These are phyloP conservation scores for Scortum barcoo DNA, from an alignment of 2,113 vertebrate species.

Conservation along the genomic window DNA sequence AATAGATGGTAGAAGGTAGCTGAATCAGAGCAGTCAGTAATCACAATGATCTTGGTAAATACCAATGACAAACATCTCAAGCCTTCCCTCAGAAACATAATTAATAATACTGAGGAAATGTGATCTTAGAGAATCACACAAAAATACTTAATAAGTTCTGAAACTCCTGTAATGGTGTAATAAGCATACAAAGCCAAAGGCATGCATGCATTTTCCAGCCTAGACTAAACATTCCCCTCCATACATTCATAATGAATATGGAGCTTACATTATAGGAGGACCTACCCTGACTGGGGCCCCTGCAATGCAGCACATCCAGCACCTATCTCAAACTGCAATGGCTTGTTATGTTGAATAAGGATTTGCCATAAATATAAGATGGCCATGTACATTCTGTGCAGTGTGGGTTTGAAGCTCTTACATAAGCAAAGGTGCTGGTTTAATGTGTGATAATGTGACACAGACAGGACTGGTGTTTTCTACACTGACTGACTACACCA, in stretches of 20 bases:
- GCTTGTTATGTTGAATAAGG: conserved; percentile 24
- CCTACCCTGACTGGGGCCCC: conserved; percentile 59
- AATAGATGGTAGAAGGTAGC: neutral
- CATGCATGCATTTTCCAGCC: neutral
- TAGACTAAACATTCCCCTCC: conserved; percentile 13
- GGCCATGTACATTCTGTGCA: conserved; percentile 5
- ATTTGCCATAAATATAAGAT: conserved; percentile 53
- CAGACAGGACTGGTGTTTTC: conserved; percentile 24
- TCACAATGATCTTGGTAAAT: neutral
- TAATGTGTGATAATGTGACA: conserved; percentile 36
- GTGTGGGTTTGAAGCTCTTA: neutral
- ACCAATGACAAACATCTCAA: neutral
- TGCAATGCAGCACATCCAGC: conserved; percentile 79
- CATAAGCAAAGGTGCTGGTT: conserved; percentile 14
- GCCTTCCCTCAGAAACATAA: neutral
- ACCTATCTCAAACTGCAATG: conserved; percentile 43
- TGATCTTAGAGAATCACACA: neutral
- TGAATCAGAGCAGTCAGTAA: neutral
- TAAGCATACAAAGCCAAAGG: neutral
- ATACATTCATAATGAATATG: conserved; percentile 65
- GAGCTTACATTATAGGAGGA: conserved; percentile 40
- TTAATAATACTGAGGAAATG: no score
- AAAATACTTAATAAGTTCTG: neutral
- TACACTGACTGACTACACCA: conserved; percentile 24
- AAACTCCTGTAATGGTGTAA: neutral